Conservation (phyloP, 2,888 invertebrate genomes). For the Craniophora ligustri region DNA sequence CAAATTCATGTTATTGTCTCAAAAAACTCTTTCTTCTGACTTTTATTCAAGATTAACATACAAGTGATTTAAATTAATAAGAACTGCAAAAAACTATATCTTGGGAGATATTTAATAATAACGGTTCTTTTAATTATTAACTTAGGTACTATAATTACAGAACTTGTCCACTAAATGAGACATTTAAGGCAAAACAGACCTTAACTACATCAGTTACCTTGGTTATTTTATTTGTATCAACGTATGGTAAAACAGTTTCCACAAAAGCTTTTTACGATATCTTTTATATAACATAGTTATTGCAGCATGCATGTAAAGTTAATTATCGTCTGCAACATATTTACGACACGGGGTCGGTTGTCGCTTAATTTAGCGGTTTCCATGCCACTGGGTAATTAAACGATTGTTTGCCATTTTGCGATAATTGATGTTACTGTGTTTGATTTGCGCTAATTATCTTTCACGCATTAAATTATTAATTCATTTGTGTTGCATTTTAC, state of each 20-base stretch:
- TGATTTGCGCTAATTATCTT: slow-evolving; percentile 86
- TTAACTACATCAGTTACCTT: too few species aligned
- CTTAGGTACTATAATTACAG: too few species aligned
- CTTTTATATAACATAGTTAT: slow-evolving; percentile 41
- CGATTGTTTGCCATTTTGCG: slow-evolving; percentile 86
- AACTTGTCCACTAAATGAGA: too few species aligned
- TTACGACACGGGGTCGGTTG: slow-evolving; percentile 69
- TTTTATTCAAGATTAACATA: too few species aligned
- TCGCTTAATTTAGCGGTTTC: slow-evolving; percentile 83
- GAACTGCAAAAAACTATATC: too few species aligned
- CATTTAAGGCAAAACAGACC: too few species aligned
- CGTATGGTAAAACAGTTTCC: background rate
- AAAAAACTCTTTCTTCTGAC: too few species aligned
- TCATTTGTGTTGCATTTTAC: slow-evolving; percentile 60
- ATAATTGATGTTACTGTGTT: slow-evolving; percentile 85
- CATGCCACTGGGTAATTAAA: slow-evolving; percentile 83
- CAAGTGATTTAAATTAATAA: too few species aligned
- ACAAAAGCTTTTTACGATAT: slow-evolving; percentile 13
- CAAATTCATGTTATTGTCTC: too few species aligned
- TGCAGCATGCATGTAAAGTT: slow-evolving; percentile 61
- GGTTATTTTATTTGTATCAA: too few species aligned
- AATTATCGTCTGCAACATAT: slow-evolving; percentile 71
- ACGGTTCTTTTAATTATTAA: too few species aligned
- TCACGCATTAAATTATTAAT: slow-evolving; percentile 77
- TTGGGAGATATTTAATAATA: too few species aligned